Evolutionary conservation across 2,888 invertebrate genomes (phyloP).

Genomic region (Euplexia lucipara): DNA sequence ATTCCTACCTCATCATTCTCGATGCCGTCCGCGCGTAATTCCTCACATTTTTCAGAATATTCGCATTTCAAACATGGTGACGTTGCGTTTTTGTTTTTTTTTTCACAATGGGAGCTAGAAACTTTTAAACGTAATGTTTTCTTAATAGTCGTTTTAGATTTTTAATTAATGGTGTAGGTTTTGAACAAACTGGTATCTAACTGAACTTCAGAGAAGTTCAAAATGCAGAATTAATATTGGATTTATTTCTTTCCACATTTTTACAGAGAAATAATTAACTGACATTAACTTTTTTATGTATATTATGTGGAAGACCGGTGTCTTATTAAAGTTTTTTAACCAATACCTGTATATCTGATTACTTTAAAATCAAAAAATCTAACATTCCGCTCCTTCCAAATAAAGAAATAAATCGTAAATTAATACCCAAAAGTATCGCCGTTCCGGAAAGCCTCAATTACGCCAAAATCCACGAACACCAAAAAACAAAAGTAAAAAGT

Average conservation of each 20-base stretch:
- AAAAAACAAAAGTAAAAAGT: conserved; percentile 58
- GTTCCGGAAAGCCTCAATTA: conserved; percentile 46
- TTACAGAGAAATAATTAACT: no score
- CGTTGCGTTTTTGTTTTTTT: conserved; percentile 22
- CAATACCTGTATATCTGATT: no score
- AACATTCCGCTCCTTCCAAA: neutral
- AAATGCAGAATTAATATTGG: neutral
- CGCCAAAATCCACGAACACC: conserved; percentile 34
- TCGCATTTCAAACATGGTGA: conserved; percentile 47
- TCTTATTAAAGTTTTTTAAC: no score
- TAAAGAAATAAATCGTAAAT: conserved; percentile 31
- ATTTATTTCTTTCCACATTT: no score
- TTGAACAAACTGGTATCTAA: neutral
- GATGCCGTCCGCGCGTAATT: conserved; percentile 47
- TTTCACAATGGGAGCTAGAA: neutral
- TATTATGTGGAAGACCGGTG: no score
- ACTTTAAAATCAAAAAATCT: neutral
- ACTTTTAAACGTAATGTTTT: neutral
- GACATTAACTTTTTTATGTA: no score
- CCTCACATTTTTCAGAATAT: conserved; percentile 55
- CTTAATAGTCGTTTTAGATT: neutral
- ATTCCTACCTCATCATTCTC: conserved; percentile 51
- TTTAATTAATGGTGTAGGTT: neutral
- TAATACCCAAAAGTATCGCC: conserved; percentile 46
- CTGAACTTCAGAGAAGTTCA: neutral